Percentiles rank a stretch among this genome's conserved stretches.
phyloP scores from a whole-genome alignment of 2,113 vertebrate species.

The Nycticebus coucang region DNA sequence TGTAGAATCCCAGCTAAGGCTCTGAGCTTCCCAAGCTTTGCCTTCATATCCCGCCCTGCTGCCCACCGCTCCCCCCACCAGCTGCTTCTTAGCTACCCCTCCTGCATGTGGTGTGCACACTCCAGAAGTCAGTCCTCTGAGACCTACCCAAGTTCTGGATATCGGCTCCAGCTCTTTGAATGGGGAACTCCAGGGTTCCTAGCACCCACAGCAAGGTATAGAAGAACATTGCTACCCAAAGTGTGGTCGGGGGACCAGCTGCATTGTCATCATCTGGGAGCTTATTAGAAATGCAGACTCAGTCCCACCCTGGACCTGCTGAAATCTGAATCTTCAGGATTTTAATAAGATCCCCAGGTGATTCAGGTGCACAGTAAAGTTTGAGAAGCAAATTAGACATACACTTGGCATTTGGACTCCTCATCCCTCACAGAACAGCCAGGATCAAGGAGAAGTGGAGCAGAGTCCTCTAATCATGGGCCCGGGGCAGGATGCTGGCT shows the following conservation, averaged over 20 bases:
- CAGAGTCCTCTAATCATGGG: not conserved
- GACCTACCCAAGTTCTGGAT: not conserved
- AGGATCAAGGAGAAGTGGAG: not conserved
- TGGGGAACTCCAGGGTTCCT: not conserved
- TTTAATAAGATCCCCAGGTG: not conserved
- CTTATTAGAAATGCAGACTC: not conserved
- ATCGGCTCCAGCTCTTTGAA: not conserved
- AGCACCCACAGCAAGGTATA: not conserved
- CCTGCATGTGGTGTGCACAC: accelerated
- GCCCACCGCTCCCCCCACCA: not conserved
- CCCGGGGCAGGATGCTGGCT: not conserved
- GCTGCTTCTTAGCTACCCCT: not conserved
- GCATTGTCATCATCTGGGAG: not conserved
- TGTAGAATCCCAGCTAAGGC: not conserved
- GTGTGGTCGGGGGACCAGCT: not conserved
- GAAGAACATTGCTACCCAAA: not conserved
- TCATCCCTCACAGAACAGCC: not conserved
- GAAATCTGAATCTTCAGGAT: not conserved
- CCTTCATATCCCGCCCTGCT: not conserved
- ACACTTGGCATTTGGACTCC: not conserved
- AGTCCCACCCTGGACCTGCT: not conserved
- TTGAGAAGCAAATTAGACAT: not conserved
- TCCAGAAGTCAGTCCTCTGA: not conserved
- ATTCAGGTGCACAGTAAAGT: not conserved
- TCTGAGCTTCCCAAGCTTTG: not conserved